Conservation (phyloP, 2,888 invertebrate species). For the Lottia scabra region DNA sequence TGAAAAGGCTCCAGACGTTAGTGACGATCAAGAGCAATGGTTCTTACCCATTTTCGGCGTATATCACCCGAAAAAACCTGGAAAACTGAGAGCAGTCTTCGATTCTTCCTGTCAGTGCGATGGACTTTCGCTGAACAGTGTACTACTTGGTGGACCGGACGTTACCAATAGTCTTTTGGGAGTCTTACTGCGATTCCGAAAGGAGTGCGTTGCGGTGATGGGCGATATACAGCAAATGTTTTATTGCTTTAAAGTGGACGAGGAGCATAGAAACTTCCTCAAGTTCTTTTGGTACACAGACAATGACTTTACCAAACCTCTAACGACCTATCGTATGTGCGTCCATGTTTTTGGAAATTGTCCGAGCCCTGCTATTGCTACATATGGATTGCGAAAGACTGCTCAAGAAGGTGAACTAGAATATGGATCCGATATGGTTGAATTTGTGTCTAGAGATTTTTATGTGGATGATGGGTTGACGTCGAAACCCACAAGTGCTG, state of each 20-base stretch:
- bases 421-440: slow-evolving; percentile 18
- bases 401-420: slow-evolving; percentile 8
- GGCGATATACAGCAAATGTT: no score
- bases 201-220: slow-evolving; percentile 26
- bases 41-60: slow-evolving; percentile 37
- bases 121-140: slow-evolving; percentile 32
- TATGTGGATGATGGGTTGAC: slow-evolving; percentile 38
- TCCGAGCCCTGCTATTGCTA: no score
- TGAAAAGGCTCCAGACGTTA: slow-evolving; percentile 32
- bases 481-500: slow-evolving; percentile 9
- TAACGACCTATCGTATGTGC: slow-evolving; percentile 32
- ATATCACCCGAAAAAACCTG: no score
- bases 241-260: no score
- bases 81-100: slow-evolving; percentile 35
- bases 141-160: slow-evolving; percentile 35
- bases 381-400: slow-evolving; percentile 28
- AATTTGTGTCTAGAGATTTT: slow-evolving; percentile 28
- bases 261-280: no score
- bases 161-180: slow-evolving; percentile 33
- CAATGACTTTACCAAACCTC: slow-evolving; percentile 40
- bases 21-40: slow-evolving; percentile 28
- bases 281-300: no score
- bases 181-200: slow-evolving; percentile 31
- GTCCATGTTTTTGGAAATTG: slow-evolving; percentile 16
- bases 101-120: slow-evolving; percentile 32